Evolutionary conservation across 2,888 invertebrate genomes (phyloP).

Genomic region (Cosmia pyralina): DNA sequence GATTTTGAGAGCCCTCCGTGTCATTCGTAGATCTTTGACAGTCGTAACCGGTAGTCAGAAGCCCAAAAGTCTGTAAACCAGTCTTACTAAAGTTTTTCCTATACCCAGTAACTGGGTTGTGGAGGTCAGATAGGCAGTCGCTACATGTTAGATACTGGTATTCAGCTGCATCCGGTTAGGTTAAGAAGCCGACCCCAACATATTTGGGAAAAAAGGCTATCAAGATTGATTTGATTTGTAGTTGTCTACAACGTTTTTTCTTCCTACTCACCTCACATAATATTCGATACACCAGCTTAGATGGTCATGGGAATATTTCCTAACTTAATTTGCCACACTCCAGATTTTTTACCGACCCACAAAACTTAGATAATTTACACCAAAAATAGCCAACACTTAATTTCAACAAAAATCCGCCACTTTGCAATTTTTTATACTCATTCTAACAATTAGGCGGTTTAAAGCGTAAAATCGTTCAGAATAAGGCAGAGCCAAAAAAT

Average conservation of each 20-base stretch:
- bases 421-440: constrained; percentile 37
- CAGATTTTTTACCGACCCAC: constrained; percentile 31
- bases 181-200: no score
- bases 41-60: no score
- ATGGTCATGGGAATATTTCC: constrained; percentile 21
- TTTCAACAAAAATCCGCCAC: constrained; percentile 2
- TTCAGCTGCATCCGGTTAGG: no score
- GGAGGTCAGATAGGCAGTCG: no score
- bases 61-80: no score
- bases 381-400: constrained; percentile 18
- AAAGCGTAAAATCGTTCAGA: constrained; percentile 47
- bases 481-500: constrained; percentile 49
- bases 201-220: no score
- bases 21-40: no score
- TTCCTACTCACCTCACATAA: neutral
- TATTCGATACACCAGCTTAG: constrained; percentile 17
- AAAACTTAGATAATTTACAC: constrained; percentile 4
- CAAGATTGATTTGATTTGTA: no score
- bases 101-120: no score
- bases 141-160: no score
- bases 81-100: no score
- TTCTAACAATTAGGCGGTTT: constrained; percentile 35
- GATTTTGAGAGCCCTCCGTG: no score
- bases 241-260: neutral
- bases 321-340: constrained; percentile 20